A percentile compares a stretch with the other conserved stretches of the same genome.
Conservation (phyloP, 2,113 vertebrate species). For the Cinclus mexicanus region DNA sequence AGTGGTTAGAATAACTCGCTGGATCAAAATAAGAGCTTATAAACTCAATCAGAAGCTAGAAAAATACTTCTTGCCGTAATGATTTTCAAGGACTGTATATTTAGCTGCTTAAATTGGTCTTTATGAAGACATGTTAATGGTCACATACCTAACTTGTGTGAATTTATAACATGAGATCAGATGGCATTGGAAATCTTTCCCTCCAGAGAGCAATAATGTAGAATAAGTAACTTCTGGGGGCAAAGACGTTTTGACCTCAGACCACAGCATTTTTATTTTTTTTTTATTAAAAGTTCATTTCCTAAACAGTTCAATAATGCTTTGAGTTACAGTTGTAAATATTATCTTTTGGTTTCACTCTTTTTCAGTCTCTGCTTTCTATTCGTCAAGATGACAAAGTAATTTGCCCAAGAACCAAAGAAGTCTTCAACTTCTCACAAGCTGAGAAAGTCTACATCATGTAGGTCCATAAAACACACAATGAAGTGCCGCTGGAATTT, state of each 20-base stretch:
- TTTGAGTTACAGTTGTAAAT: not conserved
- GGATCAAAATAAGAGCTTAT: not conserved
- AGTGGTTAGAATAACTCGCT: not conserved
- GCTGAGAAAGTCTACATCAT: constrained; percentile 99
- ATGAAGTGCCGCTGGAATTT: constrained; percentile 63
- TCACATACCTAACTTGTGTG: not conserved
- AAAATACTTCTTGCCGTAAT: not conserved
- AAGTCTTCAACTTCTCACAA: constrained; percentile 99
- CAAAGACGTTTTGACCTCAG: not conserved
- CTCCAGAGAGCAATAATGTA: not conserved
- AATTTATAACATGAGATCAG: not conserved
- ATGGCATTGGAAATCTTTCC: not conserved
- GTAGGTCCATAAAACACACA: constrained; percentile 75
- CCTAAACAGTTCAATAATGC: not conserved
- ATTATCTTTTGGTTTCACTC: not conserved
- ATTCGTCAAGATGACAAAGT: constrained; percentile 99
- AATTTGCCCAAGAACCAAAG: constrained; percentile 99
- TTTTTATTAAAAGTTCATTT: not conserved
- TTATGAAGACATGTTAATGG: not conserved
- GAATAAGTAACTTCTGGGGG: not conserved
- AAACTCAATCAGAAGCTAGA: not conserved
- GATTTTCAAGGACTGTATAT: not conserved
- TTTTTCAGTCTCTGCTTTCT: constrained; percentile 92
- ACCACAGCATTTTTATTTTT: not conserved
- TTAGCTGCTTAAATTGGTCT: not conserved